These are phyloP conservation scores for Haliaeetus leucogaster DNA, from an alignment of 2,113 vertebrate species.

Conservation along the genomic window DNA sequence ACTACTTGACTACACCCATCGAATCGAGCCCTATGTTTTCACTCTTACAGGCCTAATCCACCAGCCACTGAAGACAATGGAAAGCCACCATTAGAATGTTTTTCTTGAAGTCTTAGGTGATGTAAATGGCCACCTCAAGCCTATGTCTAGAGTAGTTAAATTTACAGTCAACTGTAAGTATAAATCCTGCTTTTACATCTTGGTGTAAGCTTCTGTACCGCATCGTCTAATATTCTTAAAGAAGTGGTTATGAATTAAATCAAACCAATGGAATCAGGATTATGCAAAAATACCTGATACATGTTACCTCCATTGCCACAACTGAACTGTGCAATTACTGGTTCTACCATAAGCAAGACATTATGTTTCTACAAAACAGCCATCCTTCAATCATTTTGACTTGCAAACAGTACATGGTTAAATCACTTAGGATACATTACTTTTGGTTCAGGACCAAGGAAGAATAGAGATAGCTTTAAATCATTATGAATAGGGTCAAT, in stretches of 20 bases:
- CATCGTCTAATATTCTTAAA: not conserved
- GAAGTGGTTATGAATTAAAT: not conserved
- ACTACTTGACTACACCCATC: not conserved
- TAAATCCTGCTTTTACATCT: not conserved
- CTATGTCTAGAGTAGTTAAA: not conserved
- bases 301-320: not conserved
- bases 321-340: not conserved
- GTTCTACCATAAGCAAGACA: not conserved
- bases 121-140: not conserved
- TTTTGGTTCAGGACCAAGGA: not conserved
- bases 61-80: accelerated
- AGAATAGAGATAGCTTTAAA: not conserved
- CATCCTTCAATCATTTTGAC: not conserved
- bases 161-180: not conserved
- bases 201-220: not conserved
- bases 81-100: not conserved
- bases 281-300: not conserved
- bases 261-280: not conserved
- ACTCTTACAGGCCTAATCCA: not conserved
- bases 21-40: not conserved
- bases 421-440: not conserved
- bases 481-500: not conserved
- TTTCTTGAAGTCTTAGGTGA: not conserved
- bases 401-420: not conserved
- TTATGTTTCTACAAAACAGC: not conserved